Conservation (phyloP, 1,140 invertebrate genomes). For the Aphidius gifuensis region DNA sequence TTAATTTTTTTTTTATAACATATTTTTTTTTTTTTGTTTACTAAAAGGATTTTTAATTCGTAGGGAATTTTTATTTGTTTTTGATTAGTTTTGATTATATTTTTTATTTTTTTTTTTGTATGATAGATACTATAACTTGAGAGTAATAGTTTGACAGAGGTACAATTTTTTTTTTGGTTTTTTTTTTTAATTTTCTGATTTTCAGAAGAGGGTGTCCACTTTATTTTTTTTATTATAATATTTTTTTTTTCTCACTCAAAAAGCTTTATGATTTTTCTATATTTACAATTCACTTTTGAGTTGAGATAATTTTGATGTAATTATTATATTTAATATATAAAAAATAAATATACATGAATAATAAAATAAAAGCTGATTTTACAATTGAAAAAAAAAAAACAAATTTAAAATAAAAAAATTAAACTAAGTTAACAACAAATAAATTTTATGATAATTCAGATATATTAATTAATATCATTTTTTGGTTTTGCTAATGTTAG, state of each 20-base stretch:
- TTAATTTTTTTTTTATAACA: not conserved
- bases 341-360: slow-evolving; percentile 3
- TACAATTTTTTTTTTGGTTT: slow-evolving; percentile 8
- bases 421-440: not conserved
- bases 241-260: no score
- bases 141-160: slow-evolving; percentile 7
- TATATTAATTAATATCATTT: not conserved
- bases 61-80: slow-evolving; percentile 30
- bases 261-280: slow-evolving; percentile 2
- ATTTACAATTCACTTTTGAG: slow-evolving; percentile 5
- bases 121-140: slow-evolving; percentile 13
- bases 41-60: slow-evolving; percentile 27
- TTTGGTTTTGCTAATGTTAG: not conserved
- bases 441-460: not conserved
- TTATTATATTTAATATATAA: not conserved
- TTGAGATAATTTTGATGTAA: not conserved
- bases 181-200: not conserved
- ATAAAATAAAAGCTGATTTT: slow-evolving; percentile 3
- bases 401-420: slow-evolving; percentile 1
- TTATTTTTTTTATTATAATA: no score
- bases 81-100: not conserved
- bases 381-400: slow-evolving; percentile 5
- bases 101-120: slow-evolving; percentile 14
- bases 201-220: slow-evolving; percentile 1
- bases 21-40: slow-evolving; percentile 4